Evolutionary conservation across 2,888 invertebrate genomes (phyloP), one percentile per base, ranked within the genome.

Genomic region (Acleris literana): DNA sequence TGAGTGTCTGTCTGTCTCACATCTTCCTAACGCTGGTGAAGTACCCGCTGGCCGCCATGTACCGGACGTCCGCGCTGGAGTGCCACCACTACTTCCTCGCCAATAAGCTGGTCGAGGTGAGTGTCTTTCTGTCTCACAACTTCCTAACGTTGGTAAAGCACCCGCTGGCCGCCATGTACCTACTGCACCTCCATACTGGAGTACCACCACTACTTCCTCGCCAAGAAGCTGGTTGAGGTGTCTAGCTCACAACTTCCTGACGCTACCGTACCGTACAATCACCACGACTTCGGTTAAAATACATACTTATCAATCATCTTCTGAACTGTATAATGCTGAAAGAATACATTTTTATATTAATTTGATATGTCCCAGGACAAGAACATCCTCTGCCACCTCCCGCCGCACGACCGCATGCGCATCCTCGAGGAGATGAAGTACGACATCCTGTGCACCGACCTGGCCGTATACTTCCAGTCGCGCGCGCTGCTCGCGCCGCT

Each of bases 71-170:
- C 1, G 88, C 92, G 69, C 82, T 94, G 60, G 95, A 95, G 78
- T 89, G 94, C 76, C 94, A 95, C 72, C 95, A 95, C 72, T 94
- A 86, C 73, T 88, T 92, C 72, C 81, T 94, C 1, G 92, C 94
- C 0, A 93, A 91, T 84, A 91, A 93, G 73, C 85, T 95, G 52
- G 87, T 95, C 67, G 88, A 93, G 80, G 94, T 94, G 83, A 76
- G 74, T 39, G 20, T n/a, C 11, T 29, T 1, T 29, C 29, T 33
- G 3, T 29, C 7, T 29, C 9, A 25, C 25, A 5, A 25, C 25
- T 25, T 25, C 81, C 82, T 95, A 4, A 79, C 91, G 64, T 81
- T 94, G 11, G 87, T 89, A 69, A 92, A 93, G 69, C 93, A 94
- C 64, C 90, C 93, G 0, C 83, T 95, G 13, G 82, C 93, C 0